Conservation (phyloP, 2,113 vertebrate species). For the Vicugna pacos region DNA sequence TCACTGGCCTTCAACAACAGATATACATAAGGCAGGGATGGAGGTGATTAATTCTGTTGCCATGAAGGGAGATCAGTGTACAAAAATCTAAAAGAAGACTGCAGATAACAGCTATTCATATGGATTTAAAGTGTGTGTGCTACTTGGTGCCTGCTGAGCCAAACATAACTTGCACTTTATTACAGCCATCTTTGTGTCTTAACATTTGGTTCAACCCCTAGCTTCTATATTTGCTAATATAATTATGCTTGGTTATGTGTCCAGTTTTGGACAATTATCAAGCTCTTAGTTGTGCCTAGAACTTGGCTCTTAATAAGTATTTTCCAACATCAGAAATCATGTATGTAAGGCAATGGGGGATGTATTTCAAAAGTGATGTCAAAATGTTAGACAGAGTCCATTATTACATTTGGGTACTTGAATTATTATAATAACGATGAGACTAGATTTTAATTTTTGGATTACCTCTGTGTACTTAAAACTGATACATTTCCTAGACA, state of each 20-base stretch:
- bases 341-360: not conserved
- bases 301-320: conserved; percentile 16
- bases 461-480: conserved; percentile 42
- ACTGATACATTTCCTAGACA: conserved; percentile 51
- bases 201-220: not conserved
- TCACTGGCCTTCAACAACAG: not conserved
- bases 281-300: not conserved
- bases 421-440: not conserved
- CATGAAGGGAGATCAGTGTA: not conserved
- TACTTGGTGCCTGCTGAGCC: not conserved
- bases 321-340: conserved; percentile 36
- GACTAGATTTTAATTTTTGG: not conserved
- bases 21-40: not conserved
- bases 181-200: not conserved
- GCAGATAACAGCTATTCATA: not conserved
- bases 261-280: conserved; percentile 35
- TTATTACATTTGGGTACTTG: not conserved
- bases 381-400: conserved; percentile 48
- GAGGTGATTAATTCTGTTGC: not conserved
- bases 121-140: not conserved
- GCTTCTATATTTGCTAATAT: conserved; percentile 16
- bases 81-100: not conserved
- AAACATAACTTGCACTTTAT: not conserved
- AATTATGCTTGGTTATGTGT: not conserved
- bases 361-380: not conserved